Evolutionary conservation across 2,113 vertebrate genomes (phyloP).

Genomic region (Entomyzon cyanotis): DNA sequence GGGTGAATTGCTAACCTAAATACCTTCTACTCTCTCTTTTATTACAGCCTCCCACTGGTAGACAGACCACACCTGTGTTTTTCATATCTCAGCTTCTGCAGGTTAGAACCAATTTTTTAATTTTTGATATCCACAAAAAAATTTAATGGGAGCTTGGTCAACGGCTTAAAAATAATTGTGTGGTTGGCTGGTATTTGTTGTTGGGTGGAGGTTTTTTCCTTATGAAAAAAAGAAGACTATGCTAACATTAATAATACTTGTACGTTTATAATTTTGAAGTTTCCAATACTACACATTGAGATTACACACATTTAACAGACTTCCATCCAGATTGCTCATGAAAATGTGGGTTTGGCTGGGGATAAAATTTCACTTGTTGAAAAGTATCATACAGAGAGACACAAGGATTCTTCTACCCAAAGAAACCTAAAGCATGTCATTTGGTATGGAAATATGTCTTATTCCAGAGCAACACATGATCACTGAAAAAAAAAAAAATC

Average conservation of each 20-base stretch:
- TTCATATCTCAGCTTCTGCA: not conserved
- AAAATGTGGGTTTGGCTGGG: not conserved
- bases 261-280: not conserved
- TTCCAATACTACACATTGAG: not conserved
- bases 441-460: not conserved
- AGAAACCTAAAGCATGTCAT: not conserved
- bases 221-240: not conserved
- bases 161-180: not conserved
- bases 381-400: not conserved
- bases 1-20: not conserved
- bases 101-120: not conserved
- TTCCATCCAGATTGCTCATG: not conserved
- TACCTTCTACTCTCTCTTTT: not conserved
- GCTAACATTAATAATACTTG: not conserved
- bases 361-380: not conserved
- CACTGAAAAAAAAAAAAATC: not conserved
- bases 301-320: not conserved
- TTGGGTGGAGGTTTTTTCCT: fast-evolving
- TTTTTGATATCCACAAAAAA: not conserved
- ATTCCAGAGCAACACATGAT: not conserved
- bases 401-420: not conserved
- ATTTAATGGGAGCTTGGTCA: not conserved
- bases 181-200: not conserved
- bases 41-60: not conserved
- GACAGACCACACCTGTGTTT: not conserved